Evolutionary conservation across 1,140 invertebrate genomes (phyloP), one percentile per base, ranked within the genome.

Genomic region (Saxidomus purpurata): DNA sequence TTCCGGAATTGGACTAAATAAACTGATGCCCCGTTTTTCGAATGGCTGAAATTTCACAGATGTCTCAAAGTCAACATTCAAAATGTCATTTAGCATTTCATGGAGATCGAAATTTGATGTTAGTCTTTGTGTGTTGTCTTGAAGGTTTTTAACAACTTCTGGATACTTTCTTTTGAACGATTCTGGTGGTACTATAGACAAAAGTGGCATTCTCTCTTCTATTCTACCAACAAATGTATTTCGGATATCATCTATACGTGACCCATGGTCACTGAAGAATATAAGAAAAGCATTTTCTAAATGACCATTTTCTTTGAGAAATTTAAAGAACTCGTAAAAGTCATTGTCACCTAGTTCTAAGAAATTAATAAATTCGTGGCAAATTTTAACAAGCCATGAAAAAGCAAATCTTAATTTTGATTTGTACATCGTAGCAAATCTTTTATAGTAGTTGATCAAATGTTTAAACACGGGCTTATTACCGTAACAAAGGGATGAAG

Each of bases 261-360:
- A 97, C 90, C 99, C 99, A 95, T 99, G 99, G 95, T 99, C 99
- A 92, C 98, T 98, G 90, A 99, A 96, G 31, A 99, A 97, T 34
- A 99, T 96, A 0, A 99, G 94, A 0, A 97, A 94, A 0, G 97
- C 97, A 90, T 97, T 95, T 31, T 97, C 95, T 11, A 97, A 91
- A 38, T 92, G 92, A 49, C 93, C 91, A 31, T 92, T 89, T 9
- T 92, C 82, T 47, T 95, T 90, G n/a, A 96, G 85, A 19, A 85
- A 85, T 52, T 89, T 90, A 8, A 96, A 94, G 85, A 96, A 94
- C n/a, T 93, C 76, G n/a, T 90, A 81, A 81, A 91, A 67, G 36
- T 91, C 89, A 0, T 91, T 61, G 40, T 91, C 91, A 15, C 89
- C 89, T 19, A 91, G 43, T 61, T 90, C 86, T 9, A 91, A 43